Base-by-base conservation (phyloP, 2,113 vertebrate genomes). In the Melospiza melodia region DNA sequence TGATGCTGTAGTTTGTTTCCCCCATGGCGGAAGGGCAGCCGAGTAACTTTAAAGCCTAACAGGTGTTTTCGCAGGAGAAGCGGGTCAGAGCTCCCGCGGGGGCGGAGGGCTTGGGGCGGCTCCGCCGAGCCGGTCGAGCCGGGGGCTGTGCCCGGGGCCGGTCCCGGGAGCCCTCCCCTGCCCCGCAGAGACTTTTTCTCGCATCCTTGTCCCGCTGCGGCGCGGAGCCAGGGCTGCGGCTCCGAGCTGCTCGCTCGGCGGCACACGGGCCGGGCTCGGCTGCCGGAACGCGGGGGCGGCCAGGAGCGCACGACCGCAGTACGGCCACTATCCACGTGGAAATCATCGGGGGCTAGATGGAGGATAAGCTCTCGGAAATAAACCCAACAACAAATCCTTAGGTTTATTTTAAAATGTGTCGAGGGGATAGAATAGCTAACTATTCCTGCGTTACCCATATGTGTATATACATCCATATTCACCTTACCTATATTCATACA, bases 11-110 rank as follows among this genome's bases (percentile, higher is more conserved):
- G 22, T 54, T 88, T 71, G 37, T 44, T 78, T 73, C 28, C 21
- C 44, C 37, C 33, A 2, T 1, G 30, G 69, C 44, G 49, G 73
- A 91, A 93, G 63, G 89, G 71, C 81, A 21, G 39, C 30, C 12
- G 37, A 57, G 46, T 73, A 88, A 83, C 87, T 84, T 75, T 71
- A 74, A 84, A 87, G 93, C 48, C 39, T 96, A 97, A 98, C 98
- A 98, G 98, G 98, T 98, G 98, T 97, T 96, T 95, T 79, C 39
- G 43, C 78, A 57, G 54, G 48, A 84, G 78, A 61, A 62, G 5
- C 2, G 30, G 51, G 58, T 37, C 74, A 72, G 74, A 0, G 24
- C 57, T 82, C 37, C 75, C n/a, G 57, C 41, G 57, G 78, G 61
- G 82, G 78, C 11, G 76, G 84, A 89, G 76, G 68, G 72, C 16